Evolutionary conservation across 2,113 vertebrate species (phyloP), one percentile per base, ranked within the genome.

Genomic region (Tychaedon coryphoeus): DNA sequence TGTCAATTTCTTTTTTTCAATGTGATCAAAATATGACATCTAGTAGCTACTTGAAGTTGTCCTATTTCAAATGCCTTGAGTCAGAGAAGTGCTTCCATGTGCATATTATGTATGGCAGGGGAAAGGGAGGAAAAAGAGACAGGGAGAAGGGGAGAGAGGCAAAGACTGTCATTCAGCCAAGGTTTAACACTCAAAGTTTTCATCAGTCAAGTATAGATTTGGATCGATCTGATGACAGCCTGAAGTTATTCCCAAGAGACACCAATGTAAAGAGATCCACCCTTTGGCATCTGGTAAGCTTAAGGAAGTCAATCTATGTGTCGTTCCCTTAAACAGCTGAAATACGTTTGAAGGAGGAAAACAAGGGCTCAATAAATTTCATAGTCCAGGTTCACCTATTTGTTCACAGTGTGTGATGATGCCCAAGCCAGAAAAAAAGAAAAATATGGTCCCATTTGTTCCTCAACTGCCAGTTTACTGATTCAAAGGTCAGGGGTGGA

Each of bases 31-130:
- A 66, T 45, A 2, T 45, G 56, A 19, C 19, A 50, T 15, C n/a
- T 58, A 34, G 5, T 13, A 81, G 48, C 1, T 0, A 45, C 22
- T 69, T 83, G 12, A 74, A 51, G 43, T 26, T 64, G 7, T 28
- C 2, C 2, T 66, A 61, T 77, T 85, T 26, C 17, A 64, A 74
- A 77, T 38, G 4, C 7, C 29, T 64, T 76, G 22, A 54, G 19
- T 70, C 7, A 70, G 19, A 40, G 16, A 58, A 42, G 5, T 42
- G 14, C 22, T 69, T 73, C 33, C 8, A 10, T 62, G 12, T 57
- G 14, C 14, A 6, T 24, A n/a, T 38, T 43, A 14, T 1, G 1
- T 8, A 13, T 33, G 15, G 33, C 3, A 3, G 7, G 22, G 14
- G 9, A 3, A 31, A 61, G 5, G 13, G 47, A 48, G 16, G 16